phyloP scores from a whole-genome alignment of 1,140 invertebrate genomes.

The Leucophenga varia region DNA sequence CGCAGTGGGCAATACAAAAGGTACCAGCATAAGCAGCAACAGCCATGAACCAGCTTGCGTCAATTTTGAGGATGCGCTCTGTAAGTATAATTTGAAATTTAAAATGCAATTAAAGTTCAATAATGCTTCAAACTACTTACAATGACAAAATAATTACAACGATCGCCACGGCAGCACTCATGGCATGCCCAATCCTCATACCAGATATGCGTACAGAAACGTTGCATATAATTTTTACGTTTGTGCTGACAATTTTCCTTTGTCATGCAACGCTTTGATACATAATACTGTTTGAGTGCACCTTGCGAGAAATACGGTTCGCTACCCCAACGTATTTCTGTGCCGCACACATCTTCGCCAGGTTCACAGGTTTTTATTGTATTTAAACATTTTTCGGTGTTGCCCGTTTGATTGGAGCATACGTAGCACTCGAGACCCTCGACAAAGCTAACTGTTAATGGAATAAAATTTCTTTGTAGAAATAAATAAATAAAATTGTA shows the following conservation, averaged over 20 bases:
- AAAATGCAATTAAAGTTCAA: background rate
- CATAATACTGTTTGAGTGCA: slow-evolving; percentile 90
- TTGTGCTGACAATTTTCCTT: slow-evolving; percentile 75
- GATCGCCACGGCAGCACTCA: slow-evolving; percentile 94
- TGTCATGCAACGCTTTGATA: slow-evolving; percentile 88
- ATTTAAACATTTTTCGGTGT: slow-evolving; percentile 89
- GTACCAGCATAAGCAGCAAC: slow-evolving; percentile 11
- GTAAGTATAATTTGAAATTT: slow-evolving; percentile 18
- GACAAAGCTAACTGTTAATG: slow-evolving; percentile 58
- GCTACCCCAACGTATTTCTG: slow-evolving; percentile 89
- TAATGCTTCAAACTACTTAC: slow-evolving; percentile 66
- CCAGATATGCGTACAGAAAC: slow-evolving; percentile 90
- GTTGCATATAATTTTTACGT: slow-evolving; percentile 67
- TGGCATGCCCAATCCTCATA: slow-evolving; percentile 97
- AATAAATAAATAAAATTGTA: slow-evolving; percentile 16
- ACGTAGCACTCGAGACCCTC: slow-evolving; percentile 89
- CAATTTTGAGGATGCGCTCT: slow-evolving; percentile 28
- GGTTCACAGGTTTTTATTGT: slow-evolving; percentile 89
- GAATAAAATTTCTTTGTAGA: slow-evolving; percentile 21
- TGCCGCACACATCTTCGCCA: slow-evolving; percentile 82
- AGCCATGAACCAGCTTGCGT: too few relatives aligned
- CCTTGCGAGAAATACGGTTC: slow-evolving; percentile 93
- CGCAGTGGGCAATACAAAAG: slow-evolving; percentile 8
- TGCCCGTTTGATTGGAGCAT: slow-evolving; percentile 88
- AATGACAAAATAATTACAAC: slow-evolving; percentile 96